phyloP scores from a whole-genome alignment of 2,797 vertebrate genomes.

The Trachurus trachurus region DNA sequence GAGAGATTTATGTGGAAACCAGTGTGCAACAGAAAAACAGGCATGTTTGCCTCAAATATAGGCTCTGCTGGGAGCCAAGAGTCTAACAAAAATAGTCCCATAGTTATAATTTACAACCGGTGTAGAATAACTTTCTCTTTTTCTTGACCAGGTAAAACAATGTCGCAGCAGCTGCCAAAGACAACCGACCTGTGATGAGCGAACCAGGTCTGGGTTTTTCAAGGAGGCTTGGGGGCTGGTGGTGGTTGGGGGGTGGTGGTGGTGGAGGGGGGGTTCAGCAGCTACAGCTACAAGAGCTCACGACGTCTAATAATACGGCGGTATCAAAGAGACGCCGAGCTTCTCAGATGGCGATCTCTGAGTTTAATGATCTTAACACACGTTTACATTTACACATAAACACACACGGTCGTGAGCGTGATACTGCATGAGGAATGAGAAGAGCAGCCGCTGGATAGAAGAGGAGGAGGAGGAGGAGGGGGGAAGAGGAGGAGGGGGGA shows the following conservation, averaged over 20 bases:
- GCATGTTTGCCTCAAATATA: constrained; percentile 64
- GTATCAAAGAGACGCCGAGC: constrained; percentile 55
- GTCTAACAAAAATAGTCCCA: constrained; percentile 77
- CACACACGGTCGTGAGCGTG: background rate
- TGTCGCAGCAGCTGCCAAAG: constrained; percentile 80
- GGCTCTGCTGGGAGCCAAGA: constrained; percentile 68
- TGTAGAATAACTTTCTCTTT: constrained; percentile 85
- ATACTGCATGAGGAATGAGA: constrained; percentile 40
- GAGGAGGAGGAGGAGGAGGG: background rate
- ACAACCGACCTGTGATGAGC: constrained; percentile 82
- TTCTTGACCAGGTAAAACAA: constrained; percentile 79
- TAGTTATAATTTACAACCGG: constrained; percentile 84
- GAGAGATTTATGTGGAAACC: constrained; percentile 74
- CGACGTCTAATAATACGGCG: constrained; percentile 49
- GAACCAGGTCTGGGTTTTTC: constrained; percentile 76
- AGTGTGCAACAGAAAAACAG: constrained; percentile 68
- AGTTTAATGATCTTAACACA: constrained; percentile 65
- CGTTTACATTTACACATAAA: constrained; percentile 17
- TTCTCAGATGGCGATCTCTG: constrained; percentile 33
- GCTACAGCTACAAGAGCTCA: constrained; percentile 49
- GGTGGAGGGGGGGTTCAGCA: background rate
- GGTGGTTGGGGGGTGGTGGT: too few relatives aligned
- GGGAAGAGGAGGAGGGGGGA: too few relatives aligned
- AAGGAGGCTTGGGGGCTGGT: constrained; percentile 40
- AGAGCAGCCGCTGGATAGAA: constrained; percentile 25